phyloP scores from a whole-genome alignment of 2,888 invertebrate genomes.

The Cantharis rustica region DNA sequence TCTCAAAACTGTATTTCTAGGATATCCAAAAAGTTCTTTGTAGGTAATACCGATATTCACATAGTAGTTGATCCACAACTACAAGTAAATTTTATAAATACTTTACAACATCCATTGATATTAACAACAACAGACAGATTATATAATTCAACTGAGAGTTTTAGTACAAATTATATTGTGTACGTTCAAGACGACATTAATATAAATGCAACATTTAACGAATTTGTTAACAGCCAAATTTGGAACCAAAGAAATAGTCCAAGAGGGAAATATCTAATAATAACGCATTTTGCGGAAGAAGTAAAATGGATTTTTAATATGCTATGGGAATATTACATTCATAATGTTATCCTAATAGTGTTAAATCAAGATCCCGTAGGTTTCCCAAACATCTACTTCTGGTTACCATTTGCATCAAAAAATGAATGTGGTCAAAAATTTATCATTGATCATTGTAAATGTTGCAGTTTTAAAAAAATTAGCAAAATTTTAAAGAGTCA shows the following conservation, averaged over 20 bases:
- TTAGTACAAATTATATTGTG: background rate
- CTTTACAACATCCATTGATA: background rate
- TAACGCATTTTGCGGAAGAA: background rate
- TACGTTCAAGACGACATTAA: background rate
- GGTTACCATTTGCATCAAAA: background rate
- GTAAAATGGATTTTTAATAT: background rate
- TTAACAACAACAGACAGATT: background rate
- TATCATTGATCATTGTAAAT: no score
- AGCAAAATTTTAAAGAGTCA: no score
- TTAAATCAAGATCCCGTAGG: background rate
- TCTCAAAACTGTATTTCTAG: background rate
- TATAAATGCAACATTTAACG: background rate
- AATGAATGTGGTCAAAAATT: background rate
- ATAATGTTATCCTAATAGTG: background rate
- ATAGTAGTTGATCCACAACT: background rate
- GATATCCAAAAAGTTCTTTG: background rate
- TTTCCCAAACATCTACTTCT: background rate
- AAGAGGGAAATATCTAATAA: background rate
- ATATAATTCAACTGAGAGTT: background rate
- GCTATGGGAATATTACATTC: background rate
- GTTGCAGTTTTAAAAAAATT: no score
- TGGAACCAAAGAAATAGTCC: background rate
- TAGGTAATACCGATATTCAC: background rate
- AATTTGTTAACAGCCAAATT: background rate
- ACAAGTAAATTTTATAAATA: background rate